Conservation (phyloP, 2,888 invertebrate species). For the Latheticus oryzae region DNA sequence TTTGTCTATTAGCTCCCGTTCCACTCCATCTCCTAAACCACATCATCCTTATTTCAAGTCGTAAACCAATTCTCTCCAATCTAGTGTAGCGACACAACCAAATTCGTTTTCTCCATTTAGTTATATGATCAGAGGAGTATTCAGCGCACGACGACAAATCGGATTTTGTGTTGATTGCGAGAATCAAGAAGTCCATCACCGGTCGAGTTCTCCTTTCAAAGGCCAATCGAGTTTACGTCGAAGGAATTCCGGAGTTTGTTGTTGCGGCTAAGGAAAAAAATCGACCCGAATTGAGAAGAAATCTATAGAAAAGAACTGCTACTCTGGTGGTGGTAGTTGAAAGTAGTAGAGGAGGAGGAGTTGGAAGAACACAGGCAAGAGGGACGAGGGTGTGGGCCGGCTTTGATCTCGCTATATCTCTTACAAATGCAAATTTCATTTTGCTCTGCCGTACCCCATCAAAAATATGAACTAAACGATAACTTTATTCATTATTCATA, state of each 20-base stretch:
- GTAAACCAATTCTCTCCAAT: slow-evolving; percentile 55
- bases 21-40: no score
- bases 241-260: slow-evolving; percentile 25
- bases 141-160: slow-evolving; percentile 59
- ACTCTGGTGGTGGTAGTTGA: no score
- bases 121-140: slow-evolving; percentile 57
- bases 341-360: no score
- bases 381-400: slow-evolving; percentile 56
- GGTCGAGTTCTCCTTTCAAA: slow-evolving; percentile 17
- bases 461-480: slow-evolving; percentile 74
- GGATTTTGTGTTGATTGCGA: slow-evolving; percentile 60
- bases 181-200: slow-evolving; percentile 55
- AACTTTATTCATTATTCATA: slow-evolving; percentile 74
- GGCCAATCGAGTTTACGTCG: slow-evolving; percentile 25
- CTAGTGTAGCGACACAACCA: slow-evolving; percentile 58
- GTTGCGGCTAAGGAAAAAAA: slow-evolving; percentile 31
- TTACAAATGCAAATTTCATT: slow-evolving; percentile 69
- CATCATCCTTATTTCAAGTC: slow-evolving; percentile 34
- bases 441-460: slow-evolving; percentile 67
- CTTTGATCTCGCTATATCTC: slow-evolving; percentile 68
- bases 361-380: slow-evolving; percentile 46
- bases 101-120: slow-evolving; percentile 60
- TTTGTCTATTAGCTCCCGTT: no score
- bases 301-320: no score
- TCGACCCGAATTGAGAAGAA: slow-evolving; percentile 35